Percentiles rank a stretch among this genome's conserved stretches.
Evolutionary conservation across 2,113 vertebrate genomes (phyloP).

Genomic region (Machaerirhynchus nigripectus): DNA sequence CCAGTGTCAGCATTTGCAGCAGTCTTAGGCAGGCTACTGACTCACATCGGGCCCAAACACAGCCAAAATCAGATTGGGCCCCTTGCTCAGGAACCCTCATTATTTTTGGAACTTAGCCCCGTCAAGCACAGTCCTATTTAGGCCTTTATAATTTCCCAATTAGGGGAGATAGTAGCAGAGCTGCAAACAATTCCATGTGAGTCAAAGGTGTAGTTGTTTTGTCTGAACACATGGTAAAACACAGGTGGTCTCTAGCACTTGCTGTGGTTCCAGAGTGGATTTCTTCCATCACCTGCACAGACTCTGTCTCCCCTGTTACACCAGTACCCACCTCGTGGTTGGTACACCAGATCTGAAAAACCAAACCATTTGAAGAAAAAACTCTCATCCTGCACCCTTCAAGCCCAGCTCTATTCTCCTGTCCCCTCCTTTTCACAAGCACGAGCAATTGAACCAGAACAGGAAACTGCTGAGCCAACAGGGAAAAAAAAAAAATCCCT

Average conservation of each 20-base stretch:
- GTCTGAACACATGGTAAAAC: background rate
- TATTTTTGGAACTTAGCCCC: background rate
- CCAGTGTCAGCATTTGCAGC: background rate
- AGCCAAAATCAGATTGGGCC: background rate
- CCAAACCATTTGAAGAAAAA: background rate
- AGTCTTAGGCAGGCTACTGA: background rate
- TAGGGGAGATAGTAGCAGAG: background rate
- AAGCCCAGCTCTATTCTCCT: background rate
- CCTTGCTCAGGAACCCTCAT: background rate
- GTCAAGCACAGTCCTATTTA: background rate
- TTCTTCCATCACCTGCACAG: background rate
- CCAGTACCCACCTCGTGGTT: background rate
- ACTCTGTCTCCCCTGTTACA: background rate
- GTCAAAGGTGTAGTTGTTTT: background rate
- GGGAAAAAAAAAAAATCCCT: background rate
- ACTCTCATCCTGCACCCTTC: background rate
- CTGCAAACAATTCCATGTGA: background rate
- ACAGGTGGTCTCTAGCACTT: rapidly evolving
- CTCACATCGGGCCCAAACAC: background rate
- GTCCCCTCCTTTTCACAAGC: background rate
- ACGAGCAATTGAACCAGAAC: background rate
- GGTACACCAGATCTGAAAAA: background rate
- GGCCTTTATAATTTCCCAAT: background rate
- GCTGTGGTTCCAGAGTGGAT: background rate
- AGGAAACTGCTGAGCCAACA: slow-evolving; percentile 2